phyloP scores from a whole-genome alignment of 2,888 invertebrate species.

The Pseudococcus viburni region DNA sequence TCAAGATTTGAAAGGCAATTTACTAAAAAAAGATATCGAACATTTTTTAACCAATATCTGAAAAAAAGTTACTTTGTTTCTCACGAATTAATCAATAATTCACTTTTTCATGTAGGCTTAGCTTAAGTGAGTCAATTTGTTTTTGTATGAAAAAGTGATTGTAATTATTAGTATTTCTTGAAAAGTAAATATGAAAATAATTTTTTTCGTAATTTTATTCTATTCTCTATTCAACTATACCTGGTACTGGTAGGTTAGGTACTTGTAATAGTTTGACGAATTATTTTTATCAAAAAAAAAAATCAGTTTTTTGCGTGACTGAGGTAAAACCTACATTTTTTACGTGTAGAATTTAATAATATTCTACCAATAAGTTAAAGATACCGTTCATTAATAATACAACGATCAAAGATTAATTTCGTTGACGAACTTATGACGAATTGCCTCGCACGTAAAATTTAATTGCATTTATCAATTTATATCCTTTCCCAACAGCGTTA shows the following conservation, averaged over 20 bases:
- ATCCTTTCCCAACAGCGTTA: too few relatives aligned
- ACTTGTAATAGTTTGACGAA: background rate
- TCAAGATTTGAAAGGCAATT: conserved; percentile 80
- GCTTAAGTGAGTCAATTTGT: background rate
- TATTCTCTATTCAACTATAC: background rate
- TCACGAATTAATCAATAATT: background rate
- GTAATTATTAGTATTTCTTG: background rate
- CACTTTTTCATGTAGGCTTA: background rate
- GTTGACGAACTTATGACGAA: too few relatives aligned
- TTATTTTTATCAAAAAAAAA: background rate
- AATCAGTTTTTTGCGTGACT: background rate
- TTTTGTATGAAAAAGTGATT: background rate
- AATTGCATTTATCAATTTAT: too few relatives aligned
- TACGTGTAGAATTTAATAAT: background rate
- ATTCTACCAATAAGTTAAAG: background rate
- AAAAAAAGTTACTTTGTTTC: background rate
- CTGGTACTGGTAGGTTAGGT: too few relatives aligned
- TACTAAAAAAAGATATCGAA: conserved; percentile 73
- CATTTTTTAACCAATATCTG: conserved; percentile 20
- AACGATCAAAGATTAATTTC: too few relatives aligned
- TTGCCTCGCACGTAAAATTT: too few relatives aligned
- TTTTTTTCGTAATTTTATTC: background rate
- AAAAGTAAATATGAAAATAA: background rate
- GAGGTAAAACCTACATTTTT: too few relatives aligned
- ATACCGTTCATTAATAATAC: too few relatives aligned